These are phyloP conservation scores for Atrina japonica DNA, from an alignment of 2,888 invertebrate genomes.

Conservation along the genomic window DNA sequence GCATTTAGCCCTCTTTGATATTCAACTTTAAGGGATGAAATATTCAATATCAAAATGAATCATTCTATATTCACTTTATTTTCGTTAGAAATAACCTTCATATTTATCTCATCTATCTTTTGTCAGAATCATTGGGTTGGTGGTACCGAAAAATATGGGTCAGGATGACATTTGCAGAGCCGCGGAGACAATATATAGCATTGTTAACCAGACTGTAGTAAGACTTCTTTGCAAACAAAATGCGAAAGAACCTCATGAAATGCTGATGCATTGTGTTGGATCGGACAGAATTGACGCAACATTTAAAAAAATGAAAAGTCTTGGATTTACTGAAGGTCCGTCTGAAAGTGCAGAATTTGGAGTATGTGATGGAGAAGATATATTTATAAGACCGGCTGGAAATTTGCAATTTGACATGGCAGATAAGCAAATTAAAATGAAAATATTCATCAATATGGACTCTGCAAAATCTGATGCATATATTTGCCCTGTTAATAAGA, in stretches of 20 bases:
- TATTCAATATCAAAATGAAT: no score
- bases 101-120: background rate
- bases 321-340: constrained; percentile 20
- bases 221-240: constrained; percentile 23
- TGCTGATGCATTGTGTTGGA: constrained; percentile 14
- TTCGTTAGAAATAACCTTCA: no score
- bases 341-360: constrained; percentile 10
- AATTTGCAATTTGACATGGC: constrained; percentile 7
- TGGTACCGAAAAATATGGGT: constrained; percentile 19
- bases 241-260: constrained; percentile 6
- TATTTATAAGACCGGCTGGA: background rate
- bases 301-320: background rate
- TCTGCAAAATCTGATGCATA: background rate
- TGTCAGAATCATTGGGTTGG: constrained; percentile 19
- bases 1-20: no score
- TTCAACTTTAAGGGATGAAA: no score
- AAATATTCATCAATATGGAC: constrained; percentile 15
- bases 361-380: constrained; percentile 21
- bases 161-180: constrained; percentile 15
- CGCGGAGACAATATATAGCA: constrained; percentile 19
- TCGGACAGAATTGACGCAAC: background rate
- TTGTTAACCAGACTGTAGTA: constrained; percentile 4
- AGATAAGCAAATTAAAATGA: background rate
- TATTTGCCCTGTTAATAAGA: constrained; percentile 1
- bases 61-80: no score